Conservation (phyloP, 2,797 vertebrate species). For the Acanthiza pusilla region DNA sequence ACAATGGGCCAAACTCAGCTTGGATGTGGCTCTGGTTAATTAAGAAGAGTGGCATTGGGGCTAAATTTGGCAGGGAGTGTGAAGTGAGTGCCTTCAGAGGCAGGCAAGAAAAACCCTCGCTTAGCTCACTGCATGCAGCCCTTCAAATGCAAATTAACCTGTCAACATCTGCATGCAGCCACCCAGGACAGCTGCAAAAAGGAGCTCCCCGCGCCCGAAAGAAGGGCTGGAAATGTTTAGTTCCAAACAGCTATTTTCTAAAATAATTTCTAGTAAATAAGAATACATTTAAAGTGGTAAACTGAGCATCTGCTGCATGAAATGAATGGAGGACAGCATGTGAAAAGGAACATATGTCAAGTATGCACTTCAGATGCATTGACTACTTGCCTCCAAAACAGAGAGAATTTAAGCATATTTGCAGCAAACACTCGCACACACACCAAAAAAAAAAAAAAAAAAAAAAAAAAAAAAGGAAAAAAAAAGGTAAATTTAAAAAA, state of each 20-base stretch:
- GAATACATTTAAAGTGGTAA: constrained; percentile 56
- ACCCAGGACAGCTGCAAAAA: constrained; percentile 45
- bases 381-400: constrained; percentile 57
- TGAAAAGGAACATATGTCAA: constrained; percentile 64
- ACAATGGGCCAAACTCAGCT: constrained; percentile 25
- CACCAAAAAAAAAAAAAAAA: neutral
- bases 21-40: constrained; percentile 24
- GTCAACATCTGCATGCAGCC: constrained; percentile 60
- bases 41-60: constrained; percentile 16
- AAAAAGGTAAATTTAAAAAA: neutral
- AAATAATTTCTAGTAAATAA: constrained; percentile 65
- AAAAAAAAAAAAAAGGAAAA: neutral
- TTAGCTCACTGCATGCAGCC: constrained; percentile 45
- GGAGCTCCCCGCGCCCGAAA: constrained; percentile 4
- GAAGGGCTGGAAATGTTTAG: constrained; percentile 47
- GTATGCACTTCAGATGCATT: constrained; percentile 59
- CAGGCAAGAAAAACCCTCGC: constrained; percentile 50
- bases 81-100: constrained; percentile 40
- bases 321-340: constrained; percentile 59
- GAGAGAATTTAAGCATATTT: constrained; percentile 16
- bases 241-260: constrained; percentile 49
- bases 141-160: constrained; percentile 69
- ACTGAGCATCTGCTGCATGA: constrained; percentile 61
- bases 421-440: neutral
- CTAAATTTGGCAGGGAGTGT: constrained; percentile 42